Evolutionary conservation across 1,140 invertebrate genomes (phyloP).

Genomic region (Sitobion miscanthi): DNA sequence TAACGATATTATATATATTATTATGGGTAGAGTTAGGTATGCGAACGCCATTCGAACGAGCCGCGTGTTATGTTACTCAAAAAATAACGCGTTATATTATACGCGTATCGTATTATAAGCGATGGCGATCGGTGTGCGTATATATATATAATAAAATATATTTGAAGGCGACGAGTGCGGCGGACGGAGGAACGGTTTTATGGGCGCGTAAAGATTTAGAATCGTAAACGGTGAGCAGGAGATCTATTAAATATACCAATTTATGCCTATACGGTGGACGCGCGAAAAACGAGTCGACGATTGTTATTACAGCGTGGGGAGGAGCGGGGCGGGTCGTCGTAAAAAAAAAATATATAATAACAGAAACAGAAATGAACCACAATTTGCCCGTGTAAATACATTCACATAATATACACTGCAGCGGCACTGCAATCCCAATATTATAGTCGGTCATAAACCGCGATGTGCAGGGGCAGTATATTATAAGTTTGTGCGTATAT

Average conservation of each 20-base stretch:
- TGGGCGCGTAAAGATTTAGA: conserved; percentile 21
- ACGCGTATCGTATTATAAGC: background rate
- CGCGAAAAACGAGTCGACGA: background rate
- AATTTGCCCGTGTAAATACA: background rate
- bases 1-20: background rate
- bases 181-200: conserved; percentile 2
- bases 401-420: background rate
- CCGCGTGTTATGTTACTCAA: background rate
- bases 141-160: background rate
- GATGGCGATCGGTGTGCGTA: background rate
- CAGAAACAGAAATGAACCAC: background rate
- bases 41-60: background rate
- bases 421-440: background rate
- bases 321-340: background rate
- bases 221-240: background rate
- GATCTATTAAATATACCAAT: background rate
- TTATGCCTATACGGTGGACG: too few relatives aligned
- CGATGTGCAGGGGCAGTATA: background rate
- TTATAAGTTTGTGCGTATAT: background rate
- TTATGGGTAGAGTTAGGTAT: background rate
- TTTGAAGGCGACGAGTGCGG: background rate
- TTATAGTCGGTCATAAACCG: background rate
- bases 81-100: background rate
- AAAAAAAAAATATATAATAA: background rate
- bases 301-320: background rate